These are phyloP conservation scores for Gymnobelideus leadbeateri DNA, from an alignment of 2,113 vertebrate genomes.

Conservation along the genomic window DNA sequence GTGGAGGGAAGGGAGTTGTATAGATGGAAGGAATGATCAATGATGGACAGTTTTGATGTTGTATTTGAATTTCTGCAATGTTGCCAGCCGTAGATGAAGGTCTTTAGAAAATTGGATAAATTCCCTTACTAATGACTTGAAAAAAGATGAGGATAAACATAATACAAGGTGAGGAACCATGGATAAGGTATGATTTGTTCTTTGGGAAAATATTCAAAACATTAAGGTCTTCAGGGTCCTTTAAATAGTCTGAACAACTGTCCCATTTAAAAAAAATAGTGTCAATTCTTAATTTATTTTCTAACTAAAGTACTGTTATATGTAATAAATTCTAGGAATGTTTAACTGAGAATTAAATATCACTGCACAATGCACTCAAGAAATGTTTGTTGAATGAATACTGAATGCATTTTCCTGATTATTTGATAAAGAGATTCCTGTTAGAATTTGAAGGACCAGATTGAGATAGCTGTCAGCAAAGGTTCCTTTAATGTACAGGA, in stretches of 20 bases:
- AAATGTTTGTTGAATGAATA: not conserved
- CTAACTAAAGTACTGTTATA: not conserved
- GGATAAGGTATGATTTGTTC: not conserved
- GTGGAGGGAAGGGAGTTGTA: not conserved
- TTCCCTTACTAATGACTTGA: not conserved
- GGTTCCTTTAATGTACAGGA: not conserved
- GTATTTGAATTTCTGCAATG: not conserved
- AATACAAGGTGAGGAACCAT: not conserved
- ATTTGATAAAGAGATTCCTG: not conserved
- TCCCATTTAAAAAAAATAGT: not conserved
- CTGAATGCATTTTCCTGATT: not conserved
- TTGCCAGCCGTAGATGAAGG: not conserved
- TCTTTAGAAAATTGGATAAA: not conserved
- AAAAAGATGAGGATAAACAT: not conserved
- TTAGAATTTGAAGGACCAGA: not conserved
- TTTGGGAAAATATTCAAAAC: not conserved
- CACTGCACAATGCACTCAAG: not conserved
- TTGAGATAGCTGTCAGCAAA: not conserved
- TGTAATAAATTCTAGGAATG: not conserved
- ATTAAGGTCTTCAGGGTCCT: not conserved
- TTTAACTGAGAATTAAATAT: not conserved
- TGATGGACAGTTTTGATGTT: not conserved
- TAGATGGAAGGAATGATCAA: not conserved
- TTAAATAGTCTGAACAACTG: not conserved
- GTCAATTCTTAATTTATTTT: not conserved